Evolutionary conservation across 23 tunicate species (phyloP), one percentile per base, ranked within the genome.

Genomic region (Ascidia mentula): DNA sequence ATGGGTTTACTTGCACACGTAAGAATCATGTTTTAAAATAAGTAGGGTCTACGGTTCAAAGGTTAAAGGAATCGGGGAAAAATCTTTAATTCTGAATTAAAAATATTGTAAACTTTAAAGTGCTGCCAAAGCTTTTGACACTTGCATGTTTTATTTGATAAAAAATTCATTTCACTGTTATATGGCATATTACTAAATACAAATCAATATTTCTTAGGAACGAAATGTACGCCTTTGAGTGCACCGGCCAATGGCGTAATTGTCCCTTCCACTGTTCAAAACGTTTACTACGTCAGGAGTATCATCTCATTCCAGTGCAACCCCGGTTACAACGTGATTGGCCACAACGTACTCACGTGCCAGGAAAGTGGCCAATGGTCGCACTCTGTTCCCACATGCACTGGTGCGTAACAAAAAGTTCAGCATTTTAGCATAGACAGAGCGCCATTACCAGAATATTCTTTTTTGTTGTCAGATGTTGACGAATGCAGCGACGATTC

Each of bases 1-100:
- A 80, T 45, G 95, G 95, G 36, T 38, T 46, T 31, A 24, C 60
- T n/a, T 86, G 90, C 74, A 69, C 53, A 31, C 37, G 90, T 86
- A 46, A 31, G 74, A 45, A 3, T 3, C 24, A 9, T 53, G 65
- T 9, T n/a, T n/a, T n/a, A n/a, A n/a, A n/a, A n/a, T n/a, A n/a
- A n/a, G n/a, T n/a, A n/a, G n/a, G n/a, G n/a, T n/a, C n/a, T n/a
- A n/a, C n/a, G n/a, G n/a, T n/a, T n/a, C n/a, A n/a, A n/a, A n/a
- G n/a, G n/a, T n/a, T n/a, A n/a, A n/a, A n/a, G n/a, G n/a, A n/a
- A n/a, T n/a, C n/a, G n/a, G n/a, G n/a, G n/a, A n/a, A 9, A 53
- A 53, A 28, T 53, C 28, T 28, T 9, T 53, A 28, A 20, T 53
- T 53, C 13, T 9, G 24, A 53, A 53, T 1, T 3, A 6, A 53